Conservation (phyloP, 1,140 invertebrate genomes). For the Drosophila busckii region DNA sequence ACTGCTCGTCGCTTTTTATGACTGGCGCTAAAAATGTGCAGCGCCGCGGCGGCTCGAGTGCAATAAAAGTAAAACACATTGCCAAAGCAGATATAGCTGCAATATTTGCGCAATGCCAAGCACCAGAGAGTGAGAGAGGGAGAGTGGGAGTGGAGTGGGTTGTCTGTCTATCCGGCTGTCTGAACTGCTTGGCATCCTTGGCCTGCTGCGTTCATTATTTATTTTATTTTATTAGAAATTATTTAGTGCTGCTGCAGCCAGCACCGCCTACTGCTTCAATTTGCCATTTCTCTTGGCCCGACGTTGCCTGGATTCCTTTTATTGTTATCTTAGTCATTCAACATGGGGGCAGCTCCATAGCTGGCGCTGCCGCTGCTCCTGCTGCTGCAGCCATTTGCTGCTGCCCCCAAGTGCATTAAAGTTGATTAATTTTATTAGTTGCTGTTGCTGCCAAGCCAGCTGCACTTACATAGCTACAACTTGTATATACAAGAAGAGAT, state of each 20-base stretch:
- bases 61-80: slow-evolving; percentile 77
- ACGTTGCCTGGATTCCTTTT: slow-evolving; percentile 53
- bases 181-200: slow-evolving; percentile 33
- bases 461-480: neutral
- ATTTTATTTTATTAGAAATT: slow-evolving; percentile 78
- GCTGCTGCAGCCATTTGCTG: neutral
- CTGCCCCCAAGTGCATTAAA: slow-evolving; percentile 66
- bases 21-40: slow-evolving; percentile 72
- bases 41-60: slow-evolving; percentile 66
- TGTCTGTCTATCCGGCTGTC: neutral
- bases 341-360: slow-evolving; percentile 31
- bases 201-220: slow-evolving; percentile 69
- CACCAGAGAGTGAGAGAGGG: neutral
- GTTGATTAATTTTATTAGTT: slow-evolving; percentile 72
- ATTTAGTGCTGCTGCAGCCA: slow-evolving; percentile 58
- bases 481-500: neutral
- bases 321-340: slow-evolving; percentile 72
- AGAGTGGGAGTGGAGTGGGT: neutral
- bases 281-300: slow-evolving; percentile 18
- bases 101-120: slow-evolving; percentile 67
- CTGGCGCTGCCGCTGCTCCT: neutral
- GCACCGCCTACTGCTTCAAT: slow-evolving; percentile 14
- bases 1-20: slow-evolving; percentile 70
- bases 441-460: neutral
- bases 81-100: slow-evolving; percentile 71